Base-by-base conservation (phyloP, 2,888 invertebrate species). In the Ypsolopha scabrella region DNA sequence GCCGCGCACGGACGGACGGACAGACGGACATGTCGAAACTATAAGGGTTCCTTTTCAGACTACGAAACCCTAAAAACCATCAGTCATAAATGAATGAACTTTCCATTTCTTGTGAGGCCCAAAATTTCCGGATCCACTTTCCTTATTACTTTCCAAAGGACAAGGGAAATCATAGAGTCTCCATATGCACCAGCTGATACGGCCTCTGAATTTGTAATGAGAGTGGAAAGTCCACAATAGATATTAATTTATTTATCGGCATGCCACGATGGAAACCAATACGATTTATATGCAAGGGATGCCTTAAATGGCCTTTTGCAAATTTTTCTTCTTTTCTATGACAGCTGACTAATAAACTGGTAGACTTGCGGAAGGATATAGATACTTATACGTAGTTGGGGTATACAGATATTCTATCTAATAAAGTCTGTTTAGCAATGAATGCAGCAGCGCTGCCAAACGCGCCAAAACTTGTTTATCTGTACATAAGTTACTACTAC, bases 61-160 rank as follows among this genome's bases (percentile, higher is more conserved):
- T n/a, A n/a, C n/a, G n/a, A n/a, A n/a, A n/a, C n/a, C n/a, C n/a
- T n/a, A n/a, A n/a, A n/a, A n/a, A n/a, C n/a, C n/a, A 24, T 4
- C 24, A 4, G 2, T 24, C 24, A 24, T 24, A 24, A 24, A 24
- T 24, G 2, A 55, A 55, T 51, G 51, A 54, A 55, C 57, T 55
- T 57, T 57, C 55, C 50, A 53, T 48, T 54, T 52, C 72, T 68
- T 80, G 75, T 67, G 80, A 73, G 68, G 73, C 71, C 75, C 75
- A 81, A 78, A 83, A 80, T 75, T 79, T 74, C 78, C 75, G 75
- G 74, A 73, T 72, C 69, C 64, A 75, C 83, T 85, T 85, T 83
- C 73, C 75, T 68, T 57, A 57, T 53, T 67, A 68, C 82, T 83
- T 83, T 82, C 82, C 70, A 75, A 80, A 78, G 81, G 82, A 76